These are phyloP conservation scores for Oikopleura dioica DNA, from an alignment of 23 tunicate species.

Conservation along the genomic window DNA sequence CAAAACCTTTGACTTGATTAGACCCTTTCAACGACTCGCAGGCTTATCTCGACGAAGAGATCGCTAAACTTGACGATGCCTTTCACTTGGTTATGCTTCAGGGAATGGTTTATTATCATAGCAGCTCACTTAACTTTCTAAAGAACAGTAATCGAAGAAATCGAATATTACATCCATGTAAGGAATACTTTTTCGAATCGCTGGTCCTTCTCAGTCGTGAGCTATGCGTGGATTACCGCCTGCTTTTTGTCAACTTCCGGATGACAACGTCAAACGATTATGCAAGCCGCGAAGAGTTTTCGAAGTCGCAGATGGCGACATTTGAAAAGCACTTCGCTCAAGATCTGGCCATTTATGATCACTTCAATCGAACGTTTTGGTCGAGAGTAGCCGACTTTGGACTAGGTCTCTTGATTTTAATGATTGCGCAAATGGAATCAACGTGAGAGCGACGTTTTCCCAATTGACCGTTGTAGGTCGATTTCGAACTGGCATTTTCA, in stretches of 20 bases:
- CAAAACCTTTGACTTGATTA: too few species aligned
- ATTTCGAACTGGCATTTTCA: too few species aligned
- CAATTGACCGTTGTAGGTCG: too few species aligned
- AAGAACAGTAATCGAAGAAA: too few species aligned
- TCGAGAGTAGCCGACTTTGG: not conserved
- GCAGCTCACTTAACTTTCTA: too few species aligned
- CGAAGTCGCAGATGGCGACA: not conserved
- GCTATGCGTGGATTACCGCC: not conserved
- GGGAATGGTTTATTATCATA: too few species aligned
- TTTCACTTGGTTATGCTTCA: slow-evolving; percentile 2
- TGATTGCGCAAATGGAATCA: too few species aligned
- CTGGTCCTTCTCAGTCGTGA: not conserved
- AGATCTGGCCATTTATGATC: not conserved
- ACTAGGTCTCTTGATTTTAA: too few species aligned
- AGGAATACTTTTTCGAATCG: slow-evolving; percentile 11
- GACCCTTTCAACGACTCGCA: too few species aligned
- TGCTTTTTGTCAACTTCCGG: not conserved
- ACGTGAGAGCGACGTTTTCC: too few species aligned
- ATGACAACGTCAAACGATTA: not conserved
- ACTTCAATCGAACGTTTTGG: not conserved
- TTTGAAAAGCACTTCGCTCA: not conserved
- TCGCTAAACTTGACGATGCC: not conserved
- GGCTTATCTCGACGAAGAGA: too few species aligned
- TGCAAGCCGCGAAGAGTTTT: not conserved
- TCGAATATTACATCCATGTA: too few species aligned